These are phyloP conservation scores for Petrolisthes cinctipes DNA, from an alignment of 2,888 invertebrate genomes.

Conservation along the genomic window DNA sequence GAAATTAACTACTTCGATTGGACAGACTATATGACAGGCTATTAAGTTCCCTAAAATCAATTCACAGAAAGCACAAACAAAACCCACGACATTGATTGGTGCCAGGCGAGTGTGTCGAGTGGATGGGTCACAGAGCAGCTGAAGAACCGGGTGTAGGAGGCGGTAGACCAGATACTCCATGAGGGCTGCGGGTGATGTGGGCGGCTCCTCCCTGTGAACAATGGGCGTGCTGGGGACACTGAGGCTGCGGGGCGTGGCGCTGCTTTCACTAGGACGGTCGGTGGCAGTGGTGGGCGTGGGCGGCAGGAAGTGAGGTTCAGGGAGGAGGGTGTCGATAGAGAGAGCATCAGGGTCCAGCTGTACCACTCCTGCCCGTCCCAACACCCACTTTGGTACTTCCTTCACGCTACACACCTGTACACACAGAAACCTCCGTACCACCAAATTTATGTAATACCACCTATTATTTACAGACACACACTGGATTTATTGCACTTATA, in stretches of 20 bases:
- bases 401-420: constrained; percentile 38
- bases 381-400: constrained; percentile 44
- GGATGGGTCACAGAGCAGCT: background rate
- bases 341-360: constrained; percentile 37
- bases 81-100: constrained; percentile 15
- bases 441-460: too few relatives aligned
- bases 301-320: constrained; percentile 30
- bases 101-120: background rate
- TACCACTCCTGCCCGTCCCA: constrained; percentile 42
- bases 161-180: constrained; percentile 38
- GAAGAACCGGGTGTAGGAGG: constrained; percentile 38
- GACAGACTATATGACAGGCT: too few relatives aligned
- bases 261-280: constrained; percentile 26
- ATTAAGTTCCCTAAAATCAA: too few relatives aligned
- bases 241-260: constrained; percentile 22
- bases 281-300: constrained; percentile 23
- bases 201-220: constrained; percentile 7
- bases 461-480: too few relatives aligned
- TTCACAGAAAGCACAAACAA: too few relatives aligned
- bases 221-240: constrained; percentile 42
- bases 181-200: constrained; percentile 2
- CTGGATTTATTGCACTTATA: too few relatives aligned
- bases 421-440: too few relatives aligned
- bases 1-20: too few relatives aligned
- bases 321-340: constrained; percentile 20